These are phyloP conservation scores for Pogonocherus hispidulus DNA, from an alignment of 2,888 invertebrate genomes.

Conservation along the genomic window DNA sequence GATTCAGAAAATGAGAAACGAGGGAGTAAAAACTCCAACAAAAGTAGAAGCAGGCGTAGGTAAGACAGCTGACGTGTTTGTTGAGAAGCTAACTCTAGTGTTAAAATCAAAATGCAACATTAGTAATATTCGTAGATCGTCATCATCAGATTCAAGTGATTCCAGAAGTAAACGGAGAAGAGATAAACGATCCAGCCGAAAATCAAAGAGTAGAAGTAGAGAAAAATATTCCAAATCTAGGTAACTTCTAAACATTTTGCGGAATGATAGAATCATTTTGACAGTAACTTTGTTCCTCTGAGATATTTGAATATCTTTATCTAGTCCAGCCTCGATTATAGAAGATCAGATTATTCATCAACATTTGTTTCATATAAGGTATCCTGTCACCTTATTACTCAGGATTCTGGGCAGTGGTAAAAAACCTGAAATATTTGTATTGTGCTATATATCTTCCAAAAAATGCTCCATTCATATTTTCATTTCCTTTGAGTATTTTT, in stretches of 20 bases:
- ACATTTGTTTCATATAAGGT: no score
- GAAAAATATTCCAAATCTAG: constrained; percentile 61
- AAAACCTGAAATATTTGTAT: no score
- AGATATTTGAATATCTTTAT: no score
- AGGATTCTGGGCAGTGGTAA: no score
- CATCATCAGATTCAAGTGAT: constrained; percentile 62
- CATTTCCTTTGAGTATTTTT: no score
- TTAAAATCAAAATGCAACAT: constrained; percentile 47
- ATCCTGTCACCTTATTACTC: no score
- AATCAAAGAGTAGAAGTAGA: constrained; percentile 58
- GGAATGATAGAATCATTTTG: no score
- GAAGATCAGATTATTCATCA: no score
- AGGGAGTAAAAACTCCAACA: constrained; percentile 62
- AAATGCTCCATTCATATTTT: no score
- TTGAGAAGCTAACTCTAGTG: constrained; percentile 38
- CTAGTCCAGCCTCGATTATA: no score
- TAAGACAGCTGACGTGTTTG: constrained; percentile 54
- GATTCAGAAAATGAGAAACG: constrained; percentile 66
- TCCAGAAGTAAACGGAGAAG: constrained; percentile 56
- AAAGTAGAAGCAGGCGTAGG: constrained; percentile 64
- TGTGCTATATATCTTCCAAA: no score
- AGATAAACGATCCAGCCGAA: constrained; percentile 53
- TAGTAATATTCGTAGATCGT: constrained; percentile 59
- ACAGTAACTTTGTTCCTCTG: no score
- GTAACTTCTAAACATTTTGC: constrained; percentile 40